Base-by-base conservation (phyloP, 2,113 vertebrate genomes). In the Malurus cyaneus region DNA sequence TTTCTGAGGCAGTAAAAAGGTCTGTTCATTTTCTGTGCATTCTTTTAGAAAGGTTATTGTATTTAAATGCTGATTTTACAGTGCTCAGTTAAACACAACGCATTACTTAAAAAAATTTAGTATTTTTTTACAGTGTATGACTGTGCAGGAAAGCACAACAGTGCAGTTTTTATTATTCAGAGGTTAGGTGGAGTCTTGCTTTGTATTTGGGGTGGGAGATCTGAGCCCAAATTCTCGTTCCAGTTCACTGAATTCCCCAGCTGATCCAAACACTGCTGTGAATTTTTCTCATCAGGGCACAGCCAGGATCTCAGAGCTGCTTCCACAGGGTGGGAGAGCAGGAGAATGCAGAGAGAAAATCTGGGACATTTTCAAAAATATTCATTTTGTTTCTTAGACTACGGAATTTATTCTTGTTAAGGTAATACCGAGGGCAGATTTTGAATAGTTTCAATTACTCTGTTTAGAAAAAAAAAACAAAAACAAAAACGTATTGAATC, bases 101-200 rank as follows among this genome's bases (percentile, higher is more conserved):
- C 18, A 28, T 59, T 49, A 9, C 16, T 84, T 66, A 4, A 50
- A 17, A 69, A 66, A 72, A 32, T 6, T 6, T 19, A 57, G 4
- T 79, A 36, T 18, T 0, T 56, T 66, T 93, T 78, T 70, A n/a
- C 0, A 0, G 5, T 29, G 6, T 42, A 7, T n/a, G 23, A 47
- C 24, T 18, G 7, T 4, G 2, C 49, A 79, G 46, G 31, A 89
- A 86, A 42, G 49, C 23, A 50, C 14, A 41, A 69, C 57, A 17
- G 80, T 42, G 13, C 2, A 31, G 4, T 14, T 88, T 29, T 64
- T 72, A 28, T 60, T 66, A 14, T 50, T 60, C 52, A 20, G 26
- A 34, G 6, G 65, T 79, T 34, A 59, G 56, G 11, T 44, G 16
- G 7, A 72, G 24, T 56, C 3, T 2, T 32, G 23, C 8, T 9